Base-by-base conservation (phyloP, 2,113 vertebrate genomes). In the Mellivora capensis region DNA sequence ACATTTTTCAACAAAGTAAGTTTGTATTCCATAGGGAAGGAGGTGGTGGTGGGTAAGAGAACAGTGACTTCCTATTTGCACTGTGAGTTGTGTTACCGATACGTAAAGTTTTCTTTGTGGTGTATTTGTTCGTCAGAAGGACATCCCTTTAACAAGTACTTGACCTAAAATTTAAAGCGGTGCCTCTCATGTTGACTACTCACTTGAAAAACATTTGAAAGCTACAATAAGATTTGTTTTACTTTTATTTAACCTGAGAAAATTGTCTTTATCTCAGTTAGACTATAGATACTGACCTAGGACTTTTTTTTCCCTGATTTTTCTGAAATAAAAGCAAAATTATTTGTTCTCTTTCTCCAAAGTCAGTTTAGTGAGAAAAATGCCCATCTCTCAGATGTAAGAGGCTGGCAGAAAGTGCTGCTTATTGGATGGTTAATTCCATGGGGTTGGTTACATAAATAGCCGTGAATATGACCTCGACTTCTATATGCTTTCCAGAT, bases 1-100 rank as follows among this genome's bases (percentile, higher is more conserved):
- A 98, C 98, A 97, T 98, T 98, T 98, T 97, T 98, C 93, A 97
- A 98, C 98, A 98, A 97, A 98, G 98, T 99, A 98, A 98, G 98
- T 99, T 98, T 98, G 91, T 98, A 7, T 97, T 74, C 77, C 93
- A 79, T 49, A 95, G 92, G 81, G 97, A 91, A 74, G 44, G 72
- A 91, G 80, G 62, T 80, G 89, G 64, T 97, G 49, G 74, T 95
- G 93, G 93, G 96, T 97, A 94, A 90, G 95, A 29, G 39, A 88
- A 42, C 42, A 96, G 89, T 77, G 93, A 87, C 62, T 54, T 83
- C 81, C 97, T 95, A 87, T 94, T 96, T 93, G 89, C 86, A 81
- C 71, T 71, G 94, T 98, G 97, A 84, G 85, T 97, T 97, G 97
- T 97, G 93, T 94, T 94, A 89, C 94, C 61, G 90, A 97, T 79